Conservation (phyloP, 2,113 vertebrate genomes). For the Pseudonaja textilis region DNA sequence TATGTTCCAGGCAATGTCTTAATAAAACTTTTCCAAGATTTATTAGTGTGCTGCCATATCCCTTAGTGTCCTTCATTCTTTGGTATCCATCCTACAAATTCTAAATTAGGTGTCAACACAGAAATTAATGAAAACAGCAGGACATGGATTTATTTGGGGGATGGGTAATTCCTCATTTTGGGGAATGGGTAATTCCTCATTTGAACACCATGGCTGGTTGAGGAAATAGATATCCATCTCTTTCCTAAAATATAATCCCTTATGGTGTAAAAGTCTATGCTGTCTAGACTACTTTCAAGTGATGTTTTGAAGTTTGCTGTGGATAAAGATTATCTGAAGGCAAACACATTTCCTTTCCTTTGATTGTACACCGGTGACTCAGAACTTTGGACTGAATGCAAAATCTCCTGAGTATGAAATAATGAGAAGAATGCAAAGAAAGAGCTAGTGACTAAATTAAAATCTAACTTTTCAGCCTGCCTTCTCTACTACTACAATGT, state of each 20-base stretch:
- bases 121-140: neutral
- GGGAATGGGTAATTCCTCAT: neutral
- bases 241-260: neutral
- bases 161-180: conserved; percentile 1
- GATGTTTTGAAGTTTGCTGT: conserved; percentile 8
- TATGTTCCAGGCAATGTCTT: neutral
- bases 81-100: neutral
- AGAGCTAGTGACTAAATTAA: neutral
- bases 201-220: neutral
- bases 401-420: neutral
- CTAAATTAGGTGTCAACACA: neutral
- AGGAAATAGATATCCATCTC: neutral
- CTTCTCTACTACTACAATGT: neutral
- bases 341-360: conserved; percentile 7
- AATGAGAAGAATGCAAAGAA: neutral
- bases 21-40: neutral
- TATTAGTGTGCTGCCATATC: neutral
- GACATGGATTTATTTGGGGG: neutral
- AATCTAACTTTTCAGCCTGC: fast-evolving
- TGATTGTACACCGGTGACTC: neutral
- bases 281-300: neutral
- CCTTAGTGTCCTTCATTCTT: neutral
- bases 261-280: neutral
- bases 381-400: neutral
- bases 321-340: neutral